Conservation (phyloP, 2,888 invertebrate genomes). For the Tipula vernalis region DNA sequence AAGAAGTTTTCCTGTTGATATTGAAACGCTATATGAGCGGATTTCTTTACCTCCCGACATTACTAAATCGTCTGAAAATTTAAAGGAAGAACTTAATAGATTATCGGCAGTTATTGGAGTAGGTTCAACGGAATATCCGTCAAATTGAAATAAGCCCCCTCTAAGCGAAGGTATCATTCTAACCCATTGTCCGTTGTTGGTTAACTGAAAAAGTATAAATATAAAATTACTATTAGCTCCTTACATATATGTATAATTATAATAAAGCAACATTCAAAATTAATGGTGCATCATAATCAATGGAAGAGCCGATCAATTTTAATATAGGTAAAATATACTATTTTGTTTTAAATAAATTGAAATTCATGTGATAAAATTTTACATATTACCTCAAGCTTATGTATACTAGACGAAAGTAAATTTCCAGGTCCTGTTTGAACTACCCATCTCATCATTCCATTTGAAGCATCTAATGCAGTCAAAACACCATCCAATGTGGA, state of each 20-base stretch:
- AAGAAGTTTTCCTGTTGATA: slow-evolving; percentile 52
- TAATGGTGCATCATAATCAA: too few relatives aligned
- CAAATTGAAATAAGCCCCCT: slow-evolving; percentile 84
- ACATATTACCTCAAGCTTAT: slow-evolving; percentile 62
- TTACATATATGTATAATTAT: neutral
- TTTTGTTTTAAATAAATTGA: too few relatives aligned
- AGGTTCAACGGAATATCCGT: slow-evolving; percentile 76
- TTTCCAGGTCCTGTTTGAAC: slow-evolving; percentile 61
- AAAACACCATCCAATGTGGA: slow-evolving; percentile 85
- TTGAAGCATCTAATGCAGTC: slow-evolving; percentile 62
- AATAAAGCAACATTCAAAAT: neutral
- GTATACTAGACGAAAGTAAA: slow-evolving; percentile 78
- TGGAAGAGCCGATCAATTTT: too few relatives aligned
- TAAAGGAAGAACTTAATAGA: slow-evolving; percentile 74
- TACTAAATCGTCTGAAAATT: slow-evolving; percentile 72
- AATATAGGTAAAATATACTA: neutral
- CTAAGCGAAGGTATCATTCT: slow-evolving; percentile 86
- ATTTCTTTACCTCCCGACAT: slow-evolving; percentile 82
- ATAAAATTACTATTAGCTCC: slow-evolving; percentile 9
- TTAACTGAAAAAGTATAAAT: slow-evolving; percentile 43
- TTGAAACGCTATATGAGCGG: slow-evolving; percentile 73
- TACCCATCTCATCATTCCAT: slow-evolving; percentile 64
- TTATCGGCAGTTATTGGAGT: slow-evolving; percentile 78
- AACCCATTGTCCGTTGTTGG: slow-evolving; percentile 73
- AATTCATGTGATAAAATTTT: neutral